These are phyloP conservation scores for Polypterus senegalus DNA, from an alignment of 2,113 vertebrate genomes.

Conservation along the genomic window DNA sequence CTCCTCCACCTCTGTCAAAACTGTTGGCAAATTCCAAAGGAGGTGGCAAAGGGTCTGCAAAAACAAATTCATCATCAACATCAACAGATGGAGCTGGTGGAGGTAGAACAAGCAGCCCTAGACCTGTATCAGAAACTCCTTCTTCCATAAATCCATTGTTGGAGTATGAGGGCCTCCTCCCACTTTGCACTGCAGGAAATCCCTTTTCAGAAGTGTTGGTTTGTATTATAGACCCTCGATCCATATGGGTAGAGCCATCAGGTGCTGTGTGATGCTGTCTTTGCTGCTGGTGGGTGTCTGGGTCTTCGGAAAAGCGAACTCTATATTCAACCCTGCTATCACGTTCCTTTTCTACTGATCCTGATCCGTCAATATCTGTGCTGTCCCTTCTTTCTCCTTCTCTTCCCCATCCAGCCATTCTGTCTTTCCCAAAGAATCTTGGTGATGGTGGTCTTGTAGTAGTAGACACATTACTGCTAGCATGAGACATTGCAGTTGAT, in stretches of 20 bases:
- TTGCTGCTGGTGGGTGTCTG: conserved; percentile 54
- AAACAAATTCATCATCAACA: conserved; percentile 77
- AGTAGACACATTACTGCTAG: conserved; percentile 47
- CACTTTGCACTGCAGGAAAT: too few relatives aligned
- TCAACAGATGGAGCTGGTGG: conserved; percentile 79
- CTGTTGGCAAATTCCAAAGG: conserved; percentile 86
- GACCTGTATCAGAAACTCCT: conserved; percentile 51
- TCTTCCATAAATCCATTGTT: too few relatives aligned
- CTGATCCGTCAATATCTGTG: too few relatives aligned
- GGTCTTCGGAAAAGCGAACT: conserved; percentile 65
- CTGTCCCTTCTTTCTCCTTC: conserved; percentile 38
- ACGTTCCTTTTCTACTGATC: too few relatives aligned
- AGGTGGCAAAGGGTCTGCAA: conserved; percentile 73
- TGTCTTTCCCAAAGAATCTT: conserved; percentile 32
- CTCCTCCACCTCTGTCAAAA: conserved; percentile 54
- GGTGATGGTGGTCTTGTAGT: conserved; percentile 47
- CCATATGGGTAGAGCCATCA: too few relatives aligned
- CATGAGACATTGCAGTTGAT: too few relatives aligned
- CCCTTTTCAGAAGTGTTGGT: too few relatives aligned
- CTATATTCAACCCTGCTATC: conserved; percentile 38
- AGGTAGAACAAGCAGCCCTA: conserved; percentile 66
- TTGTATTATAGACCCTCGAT: too few relatives aligned
- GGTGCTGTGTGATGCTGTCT: too few relatives aligned
- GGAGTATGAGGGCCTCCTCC: too few relatives aligned
- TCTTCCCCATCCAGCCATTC: conserved; percentile 37